Evolutionary conservation across 2,888 invertebrate genomes (phyloP).

Genomic region (Heliconius hortense): DNA sequence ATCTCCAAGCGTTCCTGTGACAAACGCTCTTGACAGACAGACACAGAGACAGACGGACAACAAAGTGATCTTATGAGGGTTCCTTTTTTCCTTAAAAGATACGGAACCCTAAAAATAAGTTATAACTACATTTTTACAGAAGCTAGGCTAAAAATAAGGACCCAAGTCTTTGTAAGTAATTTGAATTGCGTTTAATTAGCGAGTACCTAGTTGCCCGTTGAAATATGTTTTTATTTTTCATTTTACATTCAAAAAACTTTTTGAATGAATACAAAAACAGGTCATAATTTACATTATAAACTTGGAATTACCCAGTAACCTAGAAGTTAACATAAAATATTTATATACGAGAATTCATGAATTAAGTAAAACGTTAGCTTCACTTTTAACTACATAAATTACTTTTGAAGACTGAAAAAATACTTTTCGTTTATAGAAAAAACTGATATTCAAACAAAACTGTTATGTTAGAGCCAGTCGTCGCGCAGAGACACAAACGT

Average conservation of each 20-base stretch:
- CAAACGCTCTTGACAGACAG: no score
- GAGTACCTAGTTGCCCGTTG: not conserved
- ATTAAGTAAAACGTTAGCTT: conserved; percentile 7
- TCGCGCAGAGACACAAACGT: no score
- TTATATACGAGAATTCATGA: conserved; percentile 18
- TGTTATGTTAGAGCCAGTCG: no score
- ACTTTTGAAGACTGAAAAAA: not conserved
- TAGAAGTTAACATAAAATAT: conserved; percentile 8
- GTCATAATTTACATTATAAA: conserved; percentile 28
- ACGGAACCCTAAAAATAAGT: no score
- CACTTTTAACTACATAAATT: not conserved
- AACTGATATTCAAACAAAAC: not conserved
- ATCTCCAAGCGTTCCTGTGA: no score
- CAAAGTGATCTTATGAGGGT: no score
- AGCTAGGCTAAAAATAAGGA: not conserved
- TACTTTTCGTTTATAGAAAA: not conserved
- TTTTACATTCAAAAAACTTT: conserved; percentile 11
- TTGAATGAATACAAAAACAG: conserved; percentile 15
- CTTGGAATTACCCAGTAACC: conserved; percentile 8
- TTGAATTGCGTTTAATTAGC: conserved; percentile 12
- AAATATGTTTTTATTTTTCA: not conserved
- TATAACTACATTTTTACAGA: not conserved
- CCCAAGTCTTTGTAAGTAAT: not conserved
- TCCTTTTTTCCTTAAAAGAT: no score
- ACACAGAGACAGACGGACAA: no score